These are phyloP conservation scores for Xerus inauris DNA, from an alignment of 2,113 vertebrate species.

Conservation along the genomic window DNA sequence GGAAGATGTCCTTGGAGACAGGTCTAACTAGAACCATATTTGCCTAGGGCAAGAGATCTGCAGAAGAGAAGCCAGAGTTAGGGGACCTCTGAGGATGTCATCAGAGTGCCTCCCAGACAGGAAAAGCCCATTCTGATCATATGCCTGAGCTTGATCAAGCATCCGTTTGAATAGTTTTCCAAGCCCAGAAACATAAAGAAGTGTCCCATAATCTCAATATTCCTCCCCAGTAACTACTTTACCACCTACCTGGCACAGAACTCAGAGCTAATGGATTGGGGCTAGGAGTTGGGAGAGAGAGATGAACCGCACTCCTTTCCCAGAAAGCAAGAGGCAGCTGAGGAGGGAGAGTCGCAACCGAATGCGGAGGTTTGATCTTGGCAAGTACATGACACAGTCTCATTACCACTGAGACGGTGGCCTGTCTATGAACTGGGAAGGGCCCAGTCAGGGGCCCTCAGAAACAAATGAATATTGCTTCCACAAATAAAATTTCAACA, in stretches of 20 bases:
- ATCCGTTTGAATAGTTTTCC: not conserved
- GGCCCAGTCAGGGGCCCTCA: not conserved
- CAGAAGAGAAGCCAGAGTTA: not conserved
- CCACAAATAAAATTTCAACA: not conserved
- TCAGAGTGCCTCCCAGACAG: not conserved
- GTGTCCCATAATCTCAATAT: not conserved
- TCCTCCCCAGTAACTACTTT: not conserved
- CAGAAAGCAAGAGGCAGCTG: not conserved
- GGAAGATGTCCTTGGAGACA: not conserved
- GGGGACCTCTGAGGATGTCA: not conserved
- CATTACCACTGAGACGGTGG: not conserved
- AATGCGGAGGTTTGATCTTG: not conserved
- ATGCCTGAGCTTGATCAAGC: not conserved
- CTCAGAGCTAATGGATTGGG: not conserved
- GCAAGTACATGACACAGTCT: not conserved
- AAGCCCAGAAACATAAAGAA: not conserved
- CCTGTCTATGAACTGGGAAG: not conserved
- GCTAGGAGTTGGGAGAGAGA: not conserved
- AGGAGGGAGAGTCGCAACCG: not conserved
- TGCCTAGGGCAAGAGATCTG: not conserved
- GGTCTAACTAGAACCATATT: not conserved
- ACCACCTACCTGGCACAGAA: not conserved
- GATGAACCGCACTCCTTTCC: not conserved
- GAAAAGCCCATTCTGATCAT: not conserved
- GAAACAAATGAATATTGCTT: not conserved